A percentile compares a stretch with the other conserved stretches of the same genome.
phyloP scores from a whole-genome alignment of 2,888 invertebrate species.

The Lissonota sp. region DNA sequence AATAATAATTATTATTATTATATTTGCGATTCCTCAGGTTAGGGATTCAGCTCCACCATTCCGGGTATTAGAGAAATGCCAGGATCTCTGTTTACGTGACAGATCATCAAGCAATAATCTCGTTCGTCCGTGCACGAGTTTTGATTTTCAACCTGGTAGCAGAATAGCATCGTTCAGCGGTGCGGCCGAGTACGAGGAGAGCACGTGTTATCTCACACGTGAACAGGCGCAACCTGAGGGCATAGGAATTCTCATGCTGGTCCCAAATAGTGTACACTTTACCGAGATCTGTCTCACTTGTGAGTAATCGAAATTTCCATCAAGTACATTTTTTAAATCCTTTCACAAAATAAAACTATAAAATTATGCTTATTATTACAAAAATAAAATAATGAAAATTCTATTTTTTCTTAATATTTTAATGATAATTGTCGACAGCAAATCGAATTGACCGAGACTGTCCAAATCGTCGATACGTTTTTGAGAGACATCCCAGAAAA shows the following conservation, averaged over 20 bases:
- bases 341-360: constrained; percentile 25
- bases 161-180: constrained; percentile 92
- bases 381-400: neutral
- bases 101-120: constrained; percentile 91
- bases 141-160: constrained; percentile 95
- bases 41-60: constrained; percentile 94
- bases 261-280: constrained; percentile 95
- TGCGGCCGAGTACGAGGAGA: constrained; percentile 94
- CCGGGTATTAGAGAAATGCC: constrained; percentile 94
- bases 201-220: constrained; percentile 93
- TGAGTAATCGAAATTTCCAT: constrained; percentile 85
- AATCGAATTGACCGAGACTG: constrained; percentile 95
- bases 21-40: constrained; percentile 83
- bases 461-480: constrained; percentile 94
- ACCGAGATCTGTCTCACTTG: constrained; percentile 95
- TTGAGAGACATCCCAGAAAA: constrained; percentile 94
- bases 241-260: constrained; percentile 94
- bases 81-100: constrained; percentile 93
- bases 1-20: neutral
- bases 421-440: constrained; percentile 84
- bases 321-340: constrained; percentile 4
- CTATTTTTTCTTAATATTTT: constrained; percentile 13
- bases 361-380: neutral
- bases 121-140: constrained; percentile 93
- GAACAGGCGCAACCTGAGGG: constrained; percentile 95